Base-by-base conservation (phyloP, 2,888 invertebrate species). In the Imbricaverruca yamaguchii region DNA sequence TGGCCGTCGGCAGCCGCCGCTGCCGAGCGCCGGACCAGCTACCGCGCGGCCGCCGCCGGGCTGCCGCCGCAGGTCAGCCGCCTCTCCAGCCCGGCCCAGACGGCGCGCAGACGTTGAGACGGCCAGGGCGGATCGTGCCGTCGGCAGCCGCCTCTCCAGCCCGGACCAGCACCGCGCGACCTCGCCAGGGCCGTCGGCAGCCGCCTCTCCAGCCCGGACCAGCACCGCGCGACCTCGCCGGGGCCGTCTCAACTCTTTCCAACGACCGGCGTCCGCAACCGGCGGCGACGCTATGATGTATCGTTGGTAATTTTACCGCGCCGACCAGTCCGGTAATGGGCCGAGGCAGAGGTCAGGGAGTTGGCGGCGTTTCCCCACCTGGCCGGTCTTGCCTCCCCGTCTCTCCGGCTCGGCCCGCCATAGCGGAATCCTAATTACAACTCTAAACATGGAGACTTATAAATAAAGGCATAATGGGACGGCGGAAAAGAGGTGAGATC, bases 361-460 rank as follows among this genome's bases (percentile, higher is more conserved):
- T 39, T 18, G 12, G 69, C 69, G 39, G 69, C 69, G 69, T 39
- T 23, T 23, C 25, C 11, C 25, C 67, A 23, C 39, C 69, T 69
- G 15, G 13, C 39, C 25, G 15, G 39, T 39, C 11, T 39, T 13
- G 25, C 25, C 15, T 13, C 39, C 69, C 39, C 69, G 23, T 18
- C 39, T 39, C 13, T 15, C 67, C 39, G 69, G 23, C 69, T 7
- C 12, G 65, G 39, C 10, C 13, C 69, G 15, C 25, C 39, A 39
- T 69, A 39, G 39, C 69, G 69, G 69, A 69, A 4, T 15, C 69
- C 13, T 69, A 69, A 69, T 69, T 69, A 69, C 69, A 69, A 25
- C 69, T 23, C 69, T 69, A 69, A 69, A 69, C 69, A 69, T 69
- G 69, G 69, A 12, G 69, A 69, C 69, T 69, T 69, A 69, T 69